A percentile compares a stretch with the other conserved stretches of the same genome.
phyloP scores from a whole-genome alignment of 2,888 invertebrate genomes.

The Periphyllus acericola region DNA sequence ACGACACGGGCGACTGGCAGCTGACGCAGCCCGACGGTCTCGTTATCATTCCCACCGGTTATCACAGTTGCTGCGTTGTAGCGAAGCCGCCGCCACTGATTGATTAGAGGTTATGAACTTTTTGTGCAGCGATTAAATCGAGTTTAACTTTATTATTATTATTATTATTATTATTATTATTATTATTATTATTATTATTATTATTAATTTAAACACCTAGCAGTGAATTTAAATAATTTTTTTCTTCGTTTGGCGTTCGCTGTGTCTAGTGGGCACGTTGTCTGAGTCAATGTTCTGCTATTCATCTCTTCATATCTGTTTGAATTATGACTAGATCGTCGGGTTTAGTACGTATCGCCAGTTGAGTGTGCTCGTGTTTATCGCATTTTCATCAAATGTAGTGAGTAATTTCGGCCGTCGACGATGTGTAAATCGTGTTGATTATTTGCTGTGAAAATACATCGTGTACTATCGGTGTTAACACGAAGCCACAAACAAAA shows the following conservation, averaged over 20 bases:
- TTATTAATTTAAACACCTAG: neutral
- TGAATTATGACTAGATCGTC: conserved; percentile 7
- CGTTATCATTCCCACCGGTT: conserved; percentile 42
- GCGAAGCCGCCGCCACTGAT: conserved; percentile 42
- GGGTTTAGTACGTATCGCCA: neutral
- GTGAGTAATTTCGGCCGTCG: neutral
- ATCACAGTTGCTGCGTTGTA: conserved; percentile 59
- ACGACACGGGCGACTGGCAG: neutral
- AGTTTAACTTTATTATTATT: conserved; percentile 7
- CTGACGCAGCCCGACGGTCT: neutral
- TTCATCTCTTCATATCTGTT: neutral
- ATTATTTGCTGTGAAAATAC: neutral
- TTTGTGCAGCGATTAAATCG: neutral
- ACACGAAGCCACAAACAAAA: neutral
- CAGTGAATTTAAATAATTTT: neutral
- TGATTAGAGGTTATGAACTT: conserved; percentile 60
- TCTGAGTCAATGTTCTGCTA: conserved; percentile 13
- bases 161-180: conserved; percentile 3
- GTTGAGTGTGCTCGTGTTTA: neutral
- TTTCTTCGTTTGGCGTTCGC: conserved; percentile 6
- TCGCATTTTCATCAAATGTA: conserved; percentile 30
- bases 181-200: conserved; percentile 4
- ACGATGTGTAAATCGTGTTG: conserved; percentile 30
- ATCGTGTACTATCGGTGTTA: neutral
- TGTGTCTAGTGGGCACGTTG: neutral